Percentiles rank a stretch among this genome's conserved stretches.
These are phyloP conservation scores for Apotomis turbidana DNA, from an alignment of 2,888 invertebrate species.

Conservation along the genomic window DNA sequence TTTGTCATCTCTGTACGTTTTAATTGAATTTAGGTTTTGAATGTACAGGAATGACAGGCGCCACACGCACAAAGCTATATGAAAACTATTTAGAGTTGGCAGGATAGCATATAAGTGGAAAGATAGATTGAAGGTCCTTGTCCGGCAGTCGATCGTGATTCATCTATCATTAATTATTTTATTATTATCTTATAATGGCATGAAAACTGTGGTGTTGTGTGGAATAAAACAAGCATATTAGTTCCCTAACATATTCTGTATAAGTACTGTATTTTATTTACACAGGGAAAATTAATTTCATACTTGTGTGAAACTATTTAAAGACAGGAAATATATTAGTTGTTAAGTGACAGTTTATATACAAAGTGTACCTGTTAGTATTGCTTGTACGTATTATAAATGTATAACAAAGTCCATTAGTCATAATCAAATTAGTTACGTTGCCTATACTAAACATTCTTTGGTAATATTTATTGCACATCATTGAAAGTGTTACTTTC, in stretches of 20 bases:
- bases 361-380: too few relatives aligned
- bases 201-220: background rate
- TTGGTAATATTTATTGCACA: constrained; percentile 42
- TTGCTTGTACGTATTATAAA: too few relatives aligned
- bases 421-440: constrained; percentile 9
- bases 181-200: too few relatives aligned
- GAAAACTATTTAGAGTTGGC: too few relatives aligned
- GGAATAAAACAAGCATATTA: constrained; percentile 21
- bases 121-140: too few relatives aligned
- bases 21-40: too few relatives aligned
- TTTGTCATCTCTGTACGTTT: too few relatives aligned
- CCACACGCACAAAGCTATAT: too few relatives aligned
- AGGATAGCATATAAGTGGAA: too few relatives aligned
- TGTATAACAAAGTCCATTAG: background rate
- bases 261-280: constrained; percentile 27
- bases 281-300: constrained; percentile 4
- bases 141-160: too few relatives aligned
- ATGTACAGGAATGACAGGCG: too few relatives aligned
- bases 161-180: too few relatives aligned
- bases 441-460: constrained; percentile 7
- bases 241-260: constrained; percentile 18
- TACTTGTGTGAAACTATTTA: background rate
- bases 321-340: background rate
- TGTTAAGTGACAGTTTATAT: background rate
- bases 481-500: constrained; percentile 53